These are phyloP conservation scores for Ivindomyrus marchei DNA, from an alignment of 2,113 vertebrate genomes.

Conservation along the genomic window DNA sequence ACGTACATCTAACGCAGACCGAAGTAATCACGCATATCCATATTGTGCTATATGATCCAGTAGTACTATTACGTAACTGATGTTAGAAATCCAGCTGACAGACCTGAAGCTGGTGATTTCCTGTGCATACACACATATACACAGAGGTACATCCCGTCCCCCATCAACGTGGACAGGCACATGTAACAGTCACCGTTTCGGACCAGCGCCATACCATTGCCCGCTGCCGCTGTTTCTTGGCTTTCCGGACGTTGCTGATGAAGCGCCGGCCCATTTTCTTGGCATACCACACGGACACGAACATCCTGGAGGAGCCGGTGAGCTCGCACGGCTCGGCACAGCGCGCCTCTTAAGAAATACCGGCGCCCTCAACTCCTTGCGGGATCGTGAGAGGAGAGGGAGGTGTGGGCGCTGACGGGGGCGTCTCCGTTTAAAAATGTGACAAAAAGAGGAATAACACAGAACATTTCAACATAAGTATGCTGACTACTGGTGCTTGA, in stretches of 20 bases:
- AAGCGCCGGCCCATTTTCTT: conserved; percentile 66
- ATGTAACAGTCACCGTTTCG: neutral
- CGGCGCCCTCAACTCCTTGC: conserved; percentile 17
- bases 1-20: neutral
- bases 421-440: conserved; percentile 2
- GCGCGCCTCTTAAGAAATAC: neutral
- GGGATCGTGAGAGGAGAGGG: conserved; percentile 4
- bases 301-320: conserved; percentile 49
- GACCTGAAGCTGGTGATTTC: neutral
- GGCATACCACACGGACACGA: conserved; percentile 72
- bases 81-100: neutral
- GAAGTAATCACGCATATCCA: neutral
- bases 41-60: neutral
- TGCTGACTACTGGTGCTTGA: neutral
- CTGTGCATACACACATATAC: neutral
- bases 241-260: conserved; percentile 62
- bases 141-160: neutral
- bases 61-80: neutral
- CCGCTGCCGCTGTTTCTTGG: conserved; percentile 63
- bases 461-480: neutral
- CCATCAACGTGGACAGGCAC: conserved; percentile 20
- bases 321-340: conserved; percentile 9
- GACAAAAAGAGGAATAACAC: neutral
- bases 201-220: conserved; percentile 51
- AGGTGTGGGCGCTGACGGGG: neutral